Evolutionary conservation across 1,140 invertebrate species (phyloP).

Genomic region (Mizuhopecten yessoensis): DNA sequence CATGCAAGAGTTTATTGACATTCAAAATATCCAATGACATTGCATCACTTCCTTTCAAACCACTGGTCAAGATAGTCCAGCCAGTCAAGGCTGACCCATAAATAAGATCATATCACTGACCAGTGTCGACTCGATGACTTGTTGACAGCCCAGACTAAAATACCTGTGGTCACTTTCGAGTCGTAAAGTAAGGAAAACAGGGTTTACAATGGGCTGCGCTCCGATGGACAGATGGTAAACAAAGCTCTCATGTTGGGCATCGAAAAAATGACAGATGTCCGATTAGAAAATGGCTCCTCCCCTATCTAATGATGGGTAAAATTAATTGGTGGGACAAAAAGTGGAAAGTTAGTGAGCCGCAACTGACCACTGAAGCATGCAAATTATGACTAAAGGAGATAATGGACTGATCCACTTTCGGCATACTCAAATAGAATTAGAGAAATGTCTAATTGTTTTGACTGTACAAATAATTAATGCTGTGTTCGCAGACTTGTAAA

Average conservation of each 20-base stretch:
- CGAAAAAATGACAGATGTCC: conserved; percentile 57
- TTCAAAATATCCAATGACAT: no score
- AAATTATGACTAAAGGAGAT: conserved; percentile 53
- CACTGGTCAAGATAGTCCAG: no score
- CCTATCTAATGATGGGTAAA: conserved; percentile 60
- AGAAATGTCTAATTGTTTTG: conserved; percentile 50
- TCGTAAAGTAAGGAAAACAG: conserved; percentile 24
- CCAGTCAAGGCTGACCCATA: background rate
- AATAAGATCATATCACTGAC: conserved; percentile 19
- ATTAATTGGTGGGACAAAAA: conserved; percentile 62
- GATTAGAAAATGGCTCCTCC: conserved; percentile 48
- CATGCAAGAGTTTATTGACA: no score
- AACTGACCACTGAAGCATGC: conserved; percentile 48
- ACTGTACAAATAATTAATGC: conserved; percentile 58
- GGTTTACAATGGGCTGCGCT: background rate
- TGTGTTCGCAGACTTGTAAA: conserved; percentile 49
- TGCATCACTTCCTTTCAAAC: no score
- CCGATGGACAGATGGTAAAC: conserved; percentile 48
- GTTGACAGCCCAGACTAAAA: conserved; percentile 10
- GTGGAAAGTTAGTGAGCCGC: conserved; percentile 44
- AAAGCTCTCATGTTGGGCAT: conserved; percentile 7
- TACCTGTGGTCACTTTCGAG: conserved; percentile 37
- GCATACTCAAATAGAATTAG: conserved; percentile 7
- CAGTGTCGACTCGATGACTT: background rate
- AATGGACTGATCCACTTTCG: conserved; percentile 46